Conservation (phyloP, 2,797 vertebrate genomes). For the Myoxocephalus aenaeus region DNA sequence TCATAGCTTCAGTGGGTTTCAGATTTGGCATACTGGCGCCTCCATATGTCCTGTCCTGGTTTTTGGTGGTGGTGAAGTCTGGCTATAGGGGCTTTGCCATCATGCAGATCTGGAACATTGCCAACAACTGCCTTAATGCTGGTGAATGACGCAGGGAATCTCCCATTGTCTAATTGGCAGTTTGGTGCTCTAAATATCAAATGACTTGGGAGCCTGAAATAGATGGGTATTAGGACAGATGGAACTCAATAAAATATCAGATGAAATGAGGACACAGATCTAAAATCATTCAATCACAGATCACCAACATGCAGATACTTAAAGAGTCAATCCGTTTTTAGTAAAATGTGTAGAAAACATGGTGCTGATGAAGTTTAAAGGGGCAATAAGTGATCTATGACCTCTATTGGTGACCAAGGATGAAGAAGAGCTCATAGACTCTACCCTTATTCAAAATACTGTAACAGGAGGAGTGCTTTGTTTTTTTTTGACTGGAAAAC, state of each 20-base stretch:
- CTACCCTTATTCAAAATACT: slow-evolving; percentile 1
- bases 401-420: slow-evolving; percentile 64
- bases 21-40: slow-evolving; percentile 56
- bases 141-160: slow-evolving; percentile 55
- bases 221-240: slow-evolving; percentile 54
- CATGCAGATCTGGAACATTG: slow-evolving; percentile 59
- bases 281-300: slow-evolving; percentile 39
- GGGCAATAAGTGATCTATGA: slow-evolving; percentile 44
- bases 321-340: slow-evolving; percentile 31
- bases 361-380: slow-evolving; percentile 57
- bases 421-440: slow-evolving; percentile 3
- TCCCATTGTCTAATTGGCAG: slow-evolving; percentile 51
- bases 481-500: background rate
- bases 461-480: background rate
- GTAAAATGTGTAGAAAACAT: slow-evolving; percentile 40
- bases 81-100: slow-evolving; percentile 67
- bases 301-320: slow-evolving; percentile 50
- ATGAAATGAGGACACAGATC: slow-evolving; percentile 59
- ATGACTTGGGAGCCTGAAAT: slow-evolving; percentile 54
- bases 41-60: slow-evolving; percentile 58
- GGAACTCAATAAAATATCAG: slow-evolving; percentile 56
- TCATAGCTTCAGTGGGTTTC: slow-evolving; percentile 35
- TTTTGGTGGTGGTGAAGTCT: slow-evolving; percentile 59
- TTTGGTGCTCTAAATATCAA: slow-evolving; percentile 59
- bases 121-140: slow-evolving; percentile 46